These are phyloP conservation scores for Brenthis ino DNA, from an alignment of 2,888 invertebrate species.

Conservation along the genomic window DNA sequence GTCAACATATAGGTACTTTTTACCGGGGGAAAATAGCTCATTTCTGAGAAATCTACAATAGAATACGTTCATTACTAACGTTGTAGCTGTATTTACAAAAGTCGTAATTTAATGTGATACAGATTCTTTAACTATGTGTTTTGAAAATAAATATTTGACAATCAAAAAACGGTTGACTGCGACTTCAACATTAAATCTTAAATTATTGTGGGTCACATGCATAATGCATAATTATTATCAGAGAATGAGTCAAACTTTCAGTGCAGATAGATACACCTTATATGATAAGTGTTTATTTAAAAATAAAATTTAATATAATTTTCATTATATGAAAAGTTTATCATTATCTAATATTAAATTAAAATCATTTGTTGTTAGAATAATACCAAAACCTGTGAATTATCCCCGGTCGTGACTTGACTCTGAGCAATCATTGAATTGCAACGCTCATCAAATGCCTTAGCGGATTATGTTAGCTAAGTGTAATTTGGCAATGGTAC, in stretches of 20 bases:
- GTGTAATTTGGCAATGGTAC: slow-evolving; percentile 47
- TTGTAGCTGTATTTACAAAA: no score
- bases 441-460: slow-evolving; percentile 63
- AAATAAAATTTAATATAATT: background rate
- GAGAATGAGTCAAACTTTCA: slow-evolving; percentile 16
- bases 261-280: background rate
- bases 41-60: no score
- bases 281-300: slow-evolving; percentile 2
- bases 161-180: background rate
- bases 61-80: no score
- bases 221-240: slow-evolving; percentile 1
- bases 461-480: slow-evolving; percentile 39
- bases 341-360: no score
- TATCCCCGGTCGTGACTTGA: slow-evolving; percentile 73
- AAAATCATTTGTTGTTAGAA: slow-evolving; percentile 40
- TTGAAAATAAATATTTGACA: no score
- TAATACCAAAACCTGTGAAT: slow-evolving; percentile 76
- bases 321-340: no score
- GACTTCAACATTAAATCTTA: slow-evolving; percentile 25
- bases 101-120: no score
- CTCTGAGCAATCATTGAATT: slow-evolving; percentile 64
- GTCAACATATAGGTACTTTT: no score
- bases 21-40: no score
- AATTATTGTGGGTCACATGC: slow-evolving; percentile 25
- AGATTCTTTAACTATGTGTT: no score